phyloP scores from a whole-genome alignment of 2,888 invertebrate species.

The Electrophaes corylata region DNA sequence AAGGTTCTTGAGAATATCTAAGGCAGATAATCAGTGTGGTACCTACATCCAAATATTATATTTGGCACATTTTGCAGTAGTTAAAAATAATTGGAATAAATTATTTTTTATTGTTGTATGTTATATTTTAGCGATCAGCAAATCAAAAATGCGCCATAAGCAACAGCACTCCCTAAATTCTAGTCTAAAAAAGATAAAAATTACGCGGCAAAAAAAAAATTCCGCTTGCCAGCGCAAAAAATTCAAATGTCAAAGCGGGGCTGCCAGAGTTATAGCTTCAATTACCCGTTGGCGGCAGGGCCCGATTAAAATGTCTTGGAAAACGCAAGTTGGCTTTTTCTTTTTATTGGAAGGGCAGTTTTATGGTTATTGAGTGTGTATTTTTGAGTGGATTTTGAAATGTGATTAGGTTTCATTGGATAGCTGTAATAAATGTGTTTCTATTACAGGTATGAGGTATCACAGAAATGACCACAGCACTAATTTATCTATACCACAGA shows the following conservation, averaged over 20 bases:
- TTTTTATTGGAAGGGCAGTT: conserved; percentile 53
- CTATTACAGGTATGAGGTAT: too few species aligned
- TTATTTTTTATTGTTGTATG: background rate
- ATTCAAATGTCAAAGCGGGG: conserved; percentile 82
- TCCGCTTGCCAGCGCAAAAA: conserved; percentile 70
- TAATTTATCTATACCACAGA: too few species aligned
- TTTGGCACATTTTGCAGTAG: too few species aligned
- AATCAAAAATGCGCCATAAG: conserved; percentile 40
- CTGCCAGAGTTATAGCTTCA: conserved; percentile 80
- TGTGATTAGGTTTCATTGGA: conserved; percentile 22
- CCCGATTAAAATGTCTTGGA: conserved; percentile 80
- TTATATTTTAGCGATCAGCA: background rate
- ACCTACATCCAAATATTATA: too few species aligned
- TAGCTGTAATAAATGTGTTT: background rate
- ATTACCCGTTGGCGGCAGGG: conserved; percentile 66
- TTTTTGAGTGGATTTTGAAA: conserved; percentile 18
- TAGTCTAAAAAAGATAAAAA: conserved; percentile 54
- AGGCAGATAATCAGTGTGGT: too few species aligned
- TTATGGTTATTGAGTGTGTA: conserved; percentile 46
- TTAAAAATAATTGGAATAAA: too few species aligned
- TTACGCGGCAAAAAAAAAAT: conserved; percentile 64
- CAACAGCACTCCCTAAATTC: conserved; percentile 50
- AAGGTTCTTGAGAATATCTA: too few species aligned
- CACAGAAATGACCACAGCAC: too few species aligned
- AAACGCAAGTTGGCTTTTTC: conserved; percentile 59